phyloP scores from a whole-genome alignment of 2,888 invertebrate species.

The Drosophila stalkeri region DNA sequence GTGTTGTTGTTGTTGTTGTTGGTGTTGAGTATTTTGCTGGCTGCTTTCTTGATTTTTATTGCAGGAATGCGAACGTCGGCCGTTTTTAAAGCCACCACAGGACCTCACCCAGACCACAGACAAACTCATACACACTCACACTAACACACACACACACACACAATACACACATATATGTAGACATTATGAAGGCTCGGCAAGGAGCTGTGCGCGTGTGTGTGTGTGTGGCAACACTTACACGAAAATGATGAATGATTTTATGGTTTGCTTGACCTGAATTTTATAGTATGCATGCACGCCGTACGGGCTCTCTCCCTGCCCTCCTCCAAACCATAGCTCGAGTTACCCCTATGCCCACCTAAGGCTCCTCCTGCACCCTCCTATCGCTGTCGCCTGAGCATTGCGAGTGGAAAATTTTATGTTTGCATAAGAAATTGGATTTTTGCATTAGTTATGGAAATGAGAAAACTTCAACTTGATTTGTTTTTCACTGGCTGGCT shows the following conservation, averaged over 20 bases:
- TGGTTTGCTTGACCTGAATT: slow-evolving; percentile 84
- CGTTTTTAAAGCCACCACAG: slow-evolving; percentile 79
- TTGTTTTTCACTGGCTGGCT: slow-evolving; percentile 70
- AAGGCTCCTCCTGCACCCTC: slow-evolving; percentile 16
- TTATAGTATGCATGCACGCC: slow-evolving; percentile 78
- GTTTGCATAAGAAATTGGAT: slow-evolving; percentile 84
- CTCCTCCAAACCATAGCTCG: background rate
- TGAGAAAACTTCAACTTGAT: slow-evolving; percentile 82
- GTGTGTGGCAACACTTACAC: slow-evolving; percentile 76
- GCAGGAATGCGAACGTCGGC: slow-evolving; percentile 81
- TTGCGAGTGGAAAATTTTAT: slow-evolving; percentile 82
- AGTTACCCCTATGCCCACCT: background rate
- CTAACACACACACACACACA: slow-evolving; percentile 8
- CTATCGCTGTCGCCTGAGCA: slow-evolving; percentile 65
- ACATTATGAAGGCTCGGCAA: slow-evolving; percentile 63
- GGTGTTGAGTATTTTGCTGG: slow-evolving; percentile 56
- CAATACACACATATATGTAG: slow-evolving; percentile 12
- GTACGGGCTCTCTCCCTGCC: slow-evolving; percentile 8
- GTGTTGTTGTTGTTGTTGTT: slow-evolving; percentile 25
- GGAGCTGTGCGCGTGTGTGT: slow-evolving; percentile 48
- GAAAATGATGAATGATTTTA: slow-evolving; percentile 84
- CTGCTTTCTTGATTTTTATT: slow-evolving; percentile 79
- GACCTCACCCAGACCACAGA: slow-evolving; percentile 50
- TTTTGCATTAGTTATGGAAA: slow-evolving; percentile 85
- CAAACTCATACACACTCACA: slow-evolving; percentile 19